Base-by-base conservation (phyloP, 92 coral and sea anemone genomes). In the Galaxea fascicularis region DNA sequence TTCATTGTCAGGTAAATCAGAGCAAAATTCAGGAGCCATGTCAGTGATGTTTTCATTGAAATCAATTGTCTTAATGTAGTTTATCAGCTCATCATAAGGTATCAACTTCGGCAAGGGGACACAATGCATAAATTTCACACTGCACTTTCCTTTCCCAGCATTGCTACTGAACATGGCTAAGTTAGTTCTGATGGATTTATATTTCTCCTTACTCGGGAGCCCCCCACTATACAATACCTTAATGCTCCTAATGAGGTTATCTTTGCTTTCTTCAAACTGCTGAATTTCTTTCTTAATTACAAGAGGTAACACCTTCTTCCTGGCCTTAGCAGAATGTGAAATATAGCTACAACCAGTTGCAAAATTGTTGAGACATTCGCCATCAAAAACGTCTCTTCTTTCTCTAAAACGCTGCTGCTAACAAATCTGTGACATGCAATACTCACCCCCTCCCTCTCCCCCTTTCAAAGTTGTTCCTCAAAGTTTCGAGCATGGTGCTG, bases 141-240 rank as follows among this genome's bases (percentile, higher is more conserved):
- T 58, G 20, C 64, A 29, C 49, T 39, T 73, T 56, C 31, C 46
- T 67, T 79, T 75, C 22, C 70, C 62, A 74, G 27, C 24, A 25
- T 25, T 58, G 46, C 81, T 6, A 14, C 52, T 56, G 12, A 44
- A 14, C 53, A 69, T 82, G n/a, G 91, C 39, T 7, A 71, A 46
- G 59, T 86, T 90, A 52, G 72, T 74, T 56, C 89, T 65, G 45
- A 85, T 74, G 74, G 90, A 62, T 78, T 92, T 92, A 73, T 89
- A 89, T 72, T 92, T 89, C 73, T 82, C 88, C 83, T 92, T 89
- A 68, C 89, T 82, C 54, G 82, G 39, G 25, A 89, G 83, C 62
- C 95, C 91, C 58, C 75, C 76, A 51, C 84, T 83, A 51, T 88
- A 89, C 15, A 85, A 66, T 31, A 92, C 83, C 67, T 79, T 86